Conservation (phyloP, 2,113 vertebrate species). For the Entomyzon cyanotis region DNA sequence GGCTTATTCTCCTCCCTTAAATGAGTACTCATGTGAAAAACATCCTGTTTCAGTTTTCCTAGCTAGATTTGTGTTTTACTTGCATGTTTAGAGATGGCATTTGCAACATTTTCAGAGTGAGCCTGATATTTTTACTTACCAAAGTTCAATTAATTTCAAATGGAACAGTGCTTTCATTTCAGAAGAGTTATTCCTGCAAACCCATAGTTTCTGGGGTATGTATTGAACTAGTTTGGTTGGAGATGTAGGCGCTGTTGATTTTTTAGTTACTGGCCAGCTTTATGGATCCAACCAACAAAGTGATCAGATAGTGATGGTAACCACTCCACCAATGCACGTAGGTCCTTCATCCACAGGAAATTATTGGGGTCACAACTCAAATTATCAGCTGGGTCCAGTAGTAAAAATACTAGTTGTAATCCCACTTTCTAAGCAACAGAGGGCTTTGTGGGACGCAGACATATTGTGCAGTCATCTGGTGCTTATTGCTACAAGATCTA, state of each 20-base stretch:
- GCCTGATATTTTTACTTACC: neutral
- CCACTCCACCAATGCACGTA: neutral
- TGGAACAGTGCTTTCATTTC: neutral
- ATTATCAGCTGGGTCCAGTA: neutral
- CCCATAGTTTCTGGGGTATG: neutral
- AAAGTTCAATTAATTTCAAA: neutral
- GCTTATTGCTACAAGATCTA: neutral
- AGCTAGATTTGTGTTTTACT: neutral
- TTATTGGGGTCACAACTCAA: neutral
- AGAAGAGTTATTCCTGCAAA: neutral
- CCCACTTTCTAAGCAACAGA: neutral
- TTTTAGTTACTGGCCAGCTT: neutral
- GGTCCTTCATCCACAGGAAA: neutral
- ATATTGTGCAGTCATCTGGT: fast-evolving
- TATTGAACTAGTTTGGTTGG: neutral
- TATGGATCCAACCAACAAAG: neutral
- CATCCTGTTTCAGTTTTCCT: neutral
- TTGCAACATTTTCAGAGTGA: neutral
- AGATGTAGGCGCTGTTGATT: neutral
- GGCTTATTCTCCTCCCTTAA: neutral
- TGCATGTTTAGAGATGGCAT: neutral
- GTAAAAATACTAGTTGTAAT: neutral
- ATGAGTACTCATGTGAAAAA: neutral
- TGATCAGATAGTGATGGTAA: neutral
- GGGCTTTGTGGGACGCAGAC: neutral